These are phyloP conservation scores for Halesus radiatus DNA, from an alignment of 1,140 invertebrate genomes.

Conservation along the genomic window DNA sequence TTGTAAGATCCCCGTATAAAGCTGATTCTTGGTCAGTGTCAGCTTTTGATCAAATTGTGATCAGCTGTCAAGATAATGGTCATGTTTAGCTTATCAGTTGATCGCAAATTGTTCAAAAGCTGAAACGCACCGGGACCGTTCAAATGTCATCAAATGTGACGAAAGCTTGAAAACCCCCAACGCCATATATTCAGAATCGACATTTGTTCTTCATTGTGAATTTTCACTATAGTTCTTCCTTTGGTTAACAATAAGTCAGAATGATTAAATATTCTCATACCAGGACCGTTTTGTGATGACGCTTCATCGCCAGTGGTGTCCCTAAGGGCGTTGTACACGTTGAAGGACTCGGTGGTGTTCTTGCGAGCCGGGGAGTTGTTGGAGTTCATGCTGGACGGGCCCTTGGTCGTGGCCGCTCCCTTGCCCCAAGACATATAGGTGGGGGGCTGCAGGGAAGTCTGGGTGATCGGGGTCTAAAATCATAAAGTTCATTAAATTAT, in stretches of 20 bases:
- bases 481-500: too few relatives aligned
- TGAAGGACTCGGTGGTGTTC: constrained; percentile 43
- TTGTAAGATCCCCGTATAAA: too few relatives aligned
- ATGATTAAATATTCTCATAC: neutral
- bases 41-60: too few relatives aligned
- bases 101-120: too few relatives aligned
- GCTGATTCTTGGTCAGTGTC: too few relatives aligned
- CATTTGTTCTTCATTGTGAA: neutral
- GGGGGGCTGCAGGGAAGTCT: constrained; percentile 43
- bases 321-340: constrained; percentile 37
- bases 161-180: too few relatives aligned
- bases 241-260: neutral
- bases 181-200: too few relatives aligned
- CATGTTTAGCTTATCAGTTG: too few relatives aligned
- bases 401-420: constrained; percentile 36
- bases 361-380: constrained; percentile 21
- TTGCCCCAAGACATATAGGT: constrained; percentile 40
- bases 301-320: constrained; percentile 27
- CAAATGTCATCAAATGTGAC: too few relatives aligned
- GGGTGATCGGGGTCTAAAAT: neutral
- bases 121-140: too few relatives aligned
- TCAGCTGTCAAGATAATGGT: too few relatives aligned
- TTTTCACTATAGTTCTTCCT: neutral
- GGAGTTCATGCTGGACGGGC: neutral
- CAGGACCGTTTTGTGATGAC: neutral